Evolutionary conservation across 2,113 vertebrate genomes (phyloP).

Genomic region (Elephas maximus): DNA sequence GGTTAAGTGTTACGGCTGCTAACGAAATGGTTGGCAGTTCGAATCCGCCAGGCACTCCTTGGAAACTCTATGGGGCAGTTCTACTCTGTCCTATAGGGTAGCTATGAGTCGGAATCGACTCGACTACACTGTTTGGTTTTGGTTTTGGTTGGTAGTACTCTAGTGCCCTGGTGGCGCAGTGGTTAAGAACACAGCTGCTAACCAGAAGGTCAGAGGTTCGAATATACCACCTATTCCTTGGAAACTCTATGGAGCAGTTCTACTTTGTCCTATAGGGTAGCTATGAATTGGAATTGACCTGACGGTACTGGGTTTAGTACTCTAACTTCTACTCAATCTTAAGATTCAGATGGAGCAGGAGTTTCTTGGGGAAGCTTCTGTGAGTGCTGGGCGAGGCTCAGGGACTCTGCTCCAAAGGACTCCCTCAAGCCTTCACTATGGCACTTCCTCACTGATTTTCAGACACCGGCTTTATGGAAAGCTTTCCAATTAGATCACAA

Average conservation of each 20-base stretch:
- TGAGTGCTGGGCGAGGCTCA: neutral
- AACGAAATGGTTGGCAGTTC: too few relatives aligned
- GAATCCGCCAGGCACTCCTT: neutral
- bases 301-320: neutral
- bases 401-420: neutral
- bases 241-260: neutral
- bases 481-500: neutral
- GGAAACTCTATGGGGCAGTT: neutral
- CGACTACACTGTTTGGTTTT: too few relatives aligned
- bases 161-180: too few relatives aligned
- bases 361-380: neutral
- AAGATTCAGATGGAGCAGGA: neutral
- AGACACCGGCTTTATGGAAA: conserved; percentile 41
- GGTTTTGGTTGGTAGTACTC: neutral
- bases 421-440: neutral
- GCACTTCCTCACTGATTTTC: neutral
- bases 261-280: neutral
- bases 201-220: too few relatives aligned
- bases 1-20: too few relatives aligned
- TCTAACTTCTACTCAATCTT: neutral
- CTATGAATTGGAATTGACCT: neutral
- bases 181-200: too few relatives aligned
- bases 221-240: neutral
- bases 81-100: neutral
- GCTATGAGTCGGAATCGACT: neutral